These are phyloP conservation scores for Oryzias javanicus DNA, from an alignment of 2,113 vertebrate species.

Conservation along the genomic window DNA sequence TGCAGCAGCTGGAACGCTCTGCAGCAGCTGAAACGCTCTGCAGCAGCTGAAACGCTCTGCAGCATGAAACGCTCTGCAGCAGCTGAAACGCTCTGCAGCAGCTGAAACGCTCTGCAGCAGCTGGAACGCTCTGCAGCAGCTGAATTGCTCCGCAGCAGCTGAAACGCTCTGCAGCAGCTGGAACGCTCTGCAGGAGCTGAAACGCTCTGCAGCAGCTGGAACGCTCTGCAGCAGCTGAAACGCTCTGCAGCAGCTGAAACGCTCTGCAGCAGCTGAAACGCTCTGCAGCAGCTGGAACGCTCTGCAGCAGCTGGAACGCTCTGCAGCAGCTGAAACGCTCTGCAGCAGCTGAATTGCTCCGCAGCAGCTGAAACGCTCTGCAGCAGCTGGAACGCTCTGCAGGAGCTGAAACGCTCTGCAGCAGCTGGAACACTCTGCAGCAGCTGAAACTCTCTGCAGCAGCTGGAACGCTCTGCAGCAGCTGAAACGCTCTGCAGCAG, in stretches of 20 bases:
- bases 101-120: conserved; percentile 27
- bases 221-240: conserved; percentile 10
- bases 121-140: too few species aligned
- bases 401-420: conserved; percentile 2
- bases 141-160: conserved; percentile 25
- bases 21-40: conserved; percentile 24
- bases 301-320: conserved; percentile 3
- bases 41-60: conserved; percentile 32
- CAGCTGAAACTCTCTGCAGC: conserved; percentile 2
- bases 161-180: conserved; percentile 27
- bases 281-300: conserved; percentile 3
- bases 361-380: conserved; percentile 3
- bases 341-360: too few species aligned
- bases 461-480: conserved; percentile 2
- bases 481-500: conserved; percentile 2
- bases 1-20: conserved; percentile 24
- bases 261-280: conserved; percentile 5
- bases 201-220: not conserved
- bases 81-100: conserved; percentile 26
- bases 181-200: conserved; percentile 25
- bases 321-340: conserved; percentile 3
- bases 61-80: too few species aligned
- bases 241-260: conserved; percentile 6
- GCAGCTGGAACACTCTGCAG: conserved; percentile 2
- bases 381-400: conserved; percentile 3